A percentile compares a stretch with the other conserved stretches of the same genome.
Evolutionary conservation across 1,140 invertebrate genomes (phyloP).

Genomic region (Pogonomyrmex barbatus): DNA sequence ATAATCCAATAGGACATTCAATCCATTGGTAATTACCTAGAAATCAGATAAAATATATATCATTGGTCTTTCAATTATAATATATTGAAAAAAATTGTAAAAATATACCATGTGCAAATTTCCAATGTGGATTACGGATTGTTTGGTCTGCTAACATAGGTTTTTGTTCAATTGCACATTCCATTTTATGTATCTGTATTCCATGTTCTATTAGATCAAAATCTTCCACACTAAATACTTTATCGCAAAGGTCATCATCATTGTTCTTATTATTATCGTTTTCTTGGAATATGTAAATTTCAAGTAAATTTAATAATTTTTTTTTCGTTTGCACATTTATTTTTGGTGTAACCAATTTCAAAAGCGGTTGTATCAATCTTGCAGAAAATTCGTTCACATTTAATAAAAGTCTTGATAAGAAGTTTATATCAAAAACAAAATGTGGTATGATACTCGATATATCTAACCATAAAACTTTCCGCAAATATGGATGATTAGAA

Average conservation of each 20-base stretch:
- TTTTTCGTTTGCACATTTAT: slow-evolving; percentile 64
- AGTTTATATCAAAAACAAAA: slow-evolving; percentile 76
- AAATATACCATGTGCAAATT: slow-evolving; percentile 68
- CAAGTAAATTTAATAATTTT: slow-evolving; percentile 75
- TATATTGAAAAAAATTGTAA: slow-evolving; percentile 16
- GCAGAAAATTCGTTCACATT: slow-evolving; percentile 78
- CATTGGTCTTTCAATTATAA: slow-evolving; percentile 19
- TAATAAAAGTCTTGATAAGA: slow-evolving; percentile 75
- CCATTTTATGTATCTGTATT: slow-evolving; percentile 9
- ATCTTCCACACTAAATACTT: slow-evolving; percentile 77
- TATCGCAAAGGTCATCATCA: slow-evolving; percentile 52
- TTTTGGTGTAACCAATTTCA: slow-evolving; percentile 75
- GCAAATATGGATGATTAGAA: slow-evolving; percentile 72
- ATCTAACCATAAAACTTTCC: slow-evolving; percentile 74
- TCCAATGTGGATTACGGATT: slow-evolving; percentile 77
- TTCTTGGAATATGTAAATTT: slow-evolving; percentile 68
- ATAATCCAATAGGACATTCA: slow-evolving; percentile 80
- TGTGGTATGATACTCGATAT: slow-evolving; percentile 66
- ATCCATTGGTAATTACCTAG: slow-evolving; percentile 78
- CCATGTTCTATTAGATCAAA: slow-evolving; percentile 46
- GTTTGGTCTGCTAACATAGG: slow-evolving; percentile 67
- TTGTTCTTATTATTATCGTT: slow-evolving; percentile 28
- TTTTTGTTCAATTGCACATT: slow-evolving; percentile 36
- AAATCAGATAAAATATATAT: slow-evolving; percentile 41
- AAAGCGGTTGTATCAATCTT: slow-evolving; percentile 74